Evolutionary conservation across 1,140 invertebrate genomes (phyloP), one percentile per base, ranked within the genome.

Genomic region (Pissodes strobi): DNA sequence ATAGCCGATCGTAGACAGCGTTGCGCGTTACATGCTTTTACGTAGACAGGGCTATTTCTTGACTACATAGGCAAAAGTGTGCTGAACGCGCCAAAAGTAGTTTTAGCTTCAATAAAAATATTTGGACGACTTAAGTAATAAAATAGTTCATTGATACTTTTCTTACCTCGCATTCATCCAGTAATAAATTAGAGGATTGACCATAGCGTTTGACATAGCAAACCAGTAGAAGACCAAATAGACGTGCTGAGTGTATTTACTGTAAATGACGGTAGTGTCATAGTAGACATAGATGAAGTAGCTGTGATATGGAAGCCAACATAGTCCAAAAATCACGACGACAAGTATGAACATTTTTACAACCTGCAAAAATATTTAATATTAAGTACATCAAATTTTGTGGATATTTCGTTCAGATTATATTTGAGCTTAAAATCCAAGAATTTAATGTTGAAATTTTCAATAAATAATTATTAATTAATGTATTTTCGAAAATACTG

Each of bases 151-250:
- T 27, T 27, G 25, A 12, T 39, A 64, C 62, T n/a, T n/a, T n/a
- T n/a, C n/a, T 64, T 72, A 89, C 88, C 86, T 86, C 46, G 83
- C 87, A 76, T 95, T 95, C 90, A 95, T 94, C 88, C 90, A 94
- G 76, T 93, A 95, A 76, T 95, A 94, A 25, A 95, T 92, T 41
- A 95, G 86, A 0, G 93, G 92, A 79, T 95, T 95, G 53, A 94
- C 91, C 89, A 94, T 93, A 1, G 92, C 90, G 71, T 94, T 94
- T 1, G 90, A 89, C 93, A 95, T 95, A 1, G 93, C 93, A 13
- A 95, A 81, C 90, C 91, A 95, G 72, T 95, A 95, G 77, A 95
- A 94, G 4, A 85, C 84, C 8, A 95, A 79, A 78, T 89, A 91
- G 38, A 94, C 82, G 67, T 93, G 90, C 72, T 92, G 90, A 0